Evolutionary conservation across 2,888 invertebrate genomes (phyloP).

Genomic region (Mechanitis mazaeus): DNA sequence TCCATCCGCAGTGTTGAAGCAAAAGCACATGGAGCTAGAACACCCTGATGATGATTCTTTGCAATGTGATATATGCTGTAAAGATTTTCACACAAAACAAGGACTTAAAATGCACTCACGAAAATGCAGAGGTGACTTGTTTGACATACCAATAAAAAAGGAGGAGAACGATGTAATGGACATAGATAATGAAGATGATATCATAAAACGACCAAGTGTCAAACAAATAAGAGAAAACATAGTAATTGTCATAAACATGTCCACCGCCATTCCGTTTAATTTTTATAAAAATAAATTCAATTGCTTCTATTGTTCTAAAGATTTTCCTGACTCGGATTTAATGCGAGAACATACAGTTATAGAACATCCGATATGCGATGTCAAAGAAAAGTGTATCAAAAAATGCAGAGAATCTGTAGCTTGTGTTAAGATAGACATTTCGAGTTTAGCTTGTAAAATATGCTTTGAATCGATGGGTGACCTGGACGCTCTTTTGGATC

Average conservation of each 20-base stretch:
- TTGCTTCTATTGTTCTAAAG: slow-evolving; percentile 69
- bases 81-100: slow-evolving; percentile 65
- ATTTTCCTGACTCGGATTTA: slow-evolving; percentile 60
- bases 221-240: slow-evolving; percentile 66
- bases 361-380: slow-evolving; percentile 61
- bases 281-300: slow-evolving; percentile 70
- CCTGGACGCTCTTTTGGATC: slow-evolving; percentile 57
- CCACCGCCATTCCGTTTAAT: slow-evolving; percentile 68
- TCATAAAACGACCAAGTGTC: slow-evolving; percentile 55
- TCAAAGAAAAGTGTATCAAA: slow-evolving; percentile 60
- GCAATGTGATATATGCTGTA: slow-evolving; percentile 59
- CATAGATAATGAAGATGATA: slow-evolving; percentile 51
- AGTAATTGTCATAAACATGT: slow-evolving; percentile 65
- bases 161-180: slow-evolving; percentile 56
- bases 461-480: slow-evolving; percentile 59
- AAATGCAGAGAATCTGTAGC: slow-evolving; percentile 67
- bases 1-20: slow-evolving; percentile 60
- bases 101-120: slow-evolving; percentile 62
- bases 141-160: slow-evolving; percentile 50
- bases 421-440: slow-evolving; percentile 66
- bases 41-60: slow-evolving; percentile 65
- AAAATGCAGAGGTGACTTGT: slow-evolving; percentile 57
- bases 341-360: slow-evolving; percentile 61
- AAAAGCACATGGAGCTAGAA: slow-evolving; percentile 61
- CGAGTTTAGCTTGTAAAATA: slow-evolving; percentile 59